Evolutionary conservation across 2,888 invertebrate genomes (phyloP).

Genomic region (Himalopsyche japonica): DNA sequence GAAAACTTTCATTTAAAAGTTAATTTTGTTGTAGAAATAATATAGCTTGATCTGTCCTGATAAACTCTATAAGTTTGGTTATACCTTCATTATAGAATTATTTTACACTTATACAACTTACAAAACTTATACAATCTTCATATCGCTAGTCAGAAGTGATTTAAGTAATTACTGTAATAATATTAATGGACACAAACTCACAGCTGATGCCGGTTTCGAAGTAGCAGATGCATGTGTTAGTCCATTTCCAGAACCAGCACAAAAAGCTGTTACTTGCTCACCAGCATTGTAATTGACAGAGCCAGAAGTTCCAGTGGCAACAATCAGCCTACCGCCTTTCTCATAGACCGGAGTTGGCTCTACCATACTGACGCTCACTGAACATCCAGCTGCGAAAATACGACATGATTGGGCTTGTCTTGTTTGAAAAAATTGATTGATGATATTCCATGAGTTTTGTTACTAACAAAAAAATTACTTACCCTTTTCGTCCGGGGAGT

Average conservation of each 20-base stretch:
- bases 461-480: neutral
- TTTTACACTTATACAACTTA: no score
- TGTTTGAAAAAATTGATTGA: no score
- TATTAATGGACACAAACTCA: neutral
- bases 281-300: constrained; percentile 3
- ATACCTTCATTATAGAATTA: no score
- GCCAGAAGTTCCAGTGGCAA: constrained; percentile 42
- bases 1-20: no score
- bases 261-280: constrained; percentile 13
- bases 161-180: no score
- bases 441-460: neutral
- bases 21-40: no score
- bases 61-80: no score
- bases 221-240: constrained; percentile 9
- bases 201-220: constrained; percentile 16
- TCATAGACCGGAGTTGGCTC: constrained; percentile 40
- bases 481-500: neutral
- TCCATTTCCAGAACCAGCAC: constrained; percentile 20
- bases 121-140: no score
- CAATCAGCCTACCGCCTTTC: constrained; percentile 39
- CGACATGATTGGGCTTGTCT: constrained; percentile 26
- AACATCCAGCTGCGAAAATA: constrained; percentile 44
- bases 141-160: no score
- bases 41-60: no score
- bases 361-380: constrained; percentile 12